A percentile compares a stretch with the other conserved stretches of the same genome.
These are phyloP conservation scores for Rhimphoctona megacephalus DNA, from an alignment of 2,888 invertebrate species.

Conservation along the genomic window DNA sequence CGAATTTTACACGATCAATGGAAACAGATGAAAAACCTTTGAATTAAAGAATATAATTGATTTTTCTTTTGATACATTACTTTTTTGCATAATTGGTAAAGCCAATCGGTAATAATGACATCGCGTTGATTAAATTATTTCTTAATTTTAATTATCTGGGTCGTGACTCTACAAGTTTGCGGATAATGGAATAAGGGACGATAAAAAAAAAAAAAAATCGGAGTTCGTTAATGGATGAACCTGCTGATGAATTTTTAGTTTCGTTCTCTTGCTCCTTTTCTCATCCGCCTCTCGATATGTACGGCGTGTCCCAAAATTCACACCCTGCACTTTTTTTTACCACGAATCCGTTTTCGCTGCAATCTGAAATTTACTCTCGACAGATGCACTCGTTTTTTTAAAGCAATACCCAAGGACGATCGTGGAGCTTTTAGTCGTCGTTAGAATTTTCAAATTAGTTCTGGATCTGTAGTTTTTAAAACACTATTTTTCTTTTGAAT, in stretches of 20 bases:
- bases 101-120: not conserved
- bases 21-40: not conserved
- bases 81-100: not conserved
- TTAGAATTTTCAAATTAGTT: not conserved
- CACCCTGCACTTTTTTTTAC: not conserved
- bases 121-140: not conserved
- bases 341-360: not conserved
- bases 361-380: not conserved
- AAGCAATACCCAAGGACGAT: not conserved
- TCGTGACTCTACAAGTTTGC: not conserved
- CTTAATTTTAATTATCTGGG: too few relatives aligned
- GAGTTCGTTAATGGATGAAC: not conserved
- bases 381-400: not conserved
- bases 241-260: not conserved
- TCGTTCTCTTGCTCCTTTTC: not conserved
- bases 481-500: too few relatives aligned
- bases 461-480: too few relatives aligned
- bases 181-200: not conserved
- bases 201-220: not conserved
- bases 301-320: not conserved
- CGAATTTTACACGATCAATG: not conserved
- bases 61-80: not conserved
- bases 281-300: not conserved
- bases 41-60: not conserved
- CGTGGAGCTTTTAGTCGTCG: not conserved